These are phyloP conservation scores for Streptopelia turtur DNA, from an alignment of 2,797 vertebrate species.

Conservation along the genomic window DNA sequence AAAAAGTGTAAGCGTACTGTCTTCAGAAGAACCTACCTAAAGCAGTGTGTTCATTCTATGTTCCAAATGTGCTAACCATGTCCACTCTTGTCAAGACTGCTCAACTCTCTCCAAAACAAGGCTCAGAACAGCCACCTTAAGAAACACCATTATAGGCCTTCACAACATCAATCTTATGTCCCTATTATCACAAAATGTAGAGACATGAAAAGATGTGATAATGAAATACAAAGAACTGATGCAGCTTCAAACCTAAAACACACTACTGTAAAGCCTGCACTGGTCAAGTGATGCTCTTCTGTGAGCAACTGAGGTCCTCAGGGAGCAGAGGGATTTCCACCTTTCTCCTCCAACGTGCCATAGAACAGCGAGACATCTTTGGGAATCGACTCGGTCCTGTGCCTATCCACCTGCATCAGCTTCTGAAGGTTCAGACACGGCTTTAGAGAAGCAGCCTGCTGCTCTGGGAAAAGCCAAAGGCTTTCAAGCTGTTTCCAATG, in stretches of 20 bases:
- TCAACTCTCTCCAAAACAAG: neutral
- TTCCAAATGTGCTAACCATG: neutral
- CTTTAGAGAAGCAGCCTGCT: neutral
- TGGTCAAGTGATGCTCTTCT: neutral
- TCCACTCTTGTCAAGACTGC: neutral
- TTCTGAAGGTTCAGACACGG: neutral
- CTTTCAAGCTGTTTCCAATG: neutral
- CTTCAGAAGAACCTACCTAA: neutral
- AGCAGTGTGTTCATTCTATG: neutral
- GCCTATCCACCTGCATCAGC: neutral
- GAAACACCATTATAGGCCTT: neutral
- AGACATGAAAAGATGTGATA: neutral
- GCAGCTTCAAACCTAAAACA: neutral
- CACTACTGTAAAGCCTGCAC: neutral
- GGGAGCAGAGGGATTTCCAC: neutral
- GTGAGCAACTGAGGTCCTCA: fast-evolving
- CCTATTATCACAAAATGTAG: neutral
- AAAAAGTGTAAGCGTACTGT: neutral
- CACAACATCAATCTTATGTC: neutral
- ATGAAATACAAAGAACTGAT: neutral
- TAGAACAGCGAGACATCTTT: neutral
- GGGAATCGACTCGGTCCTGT: neutral
- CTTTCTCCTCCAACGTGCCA: neutral
- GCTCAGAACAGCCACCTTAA: neutral
- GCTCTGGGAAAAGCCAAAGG: neutral